Evolutionary conservation across 2,888 invertebrate species (phyloP), one percentile per base, ranked within the genome.

Genomic region (Eulithis testata): DNA sequence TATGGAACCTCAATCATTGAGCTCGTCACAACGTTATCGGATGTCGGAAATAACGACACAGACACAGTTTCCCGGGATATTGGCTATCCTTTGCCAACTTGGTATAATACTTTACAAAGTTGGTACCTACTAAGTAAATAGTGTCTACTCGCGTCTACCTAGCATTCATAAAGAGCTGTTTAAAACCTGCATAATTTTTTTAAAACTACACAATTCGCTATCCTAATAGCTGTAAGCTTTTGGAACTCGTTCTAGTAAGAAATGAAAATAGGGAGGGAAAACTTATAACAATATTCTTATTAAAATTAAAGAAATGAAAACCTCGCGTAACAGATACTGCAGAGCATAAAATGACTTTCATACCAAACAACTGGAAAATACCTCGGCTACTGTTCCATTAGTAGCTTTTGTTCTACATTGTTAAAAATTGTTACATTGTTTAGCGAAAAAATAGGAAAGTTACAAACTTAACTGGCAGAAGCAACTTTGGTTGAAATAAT

Each of bases 31-130:
- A 68, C 69, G 72, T 71, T 49, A 43, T 63, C 76, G 80, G 80
- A 78, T 64, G 72, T 64, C 79, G 86, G 86, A 86, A 80, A 82
- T 77, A 73, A 68, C 70, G 80, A 81, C 85, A 87, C n/a, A n/a
- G n/a, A n/a, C 83, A 84, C 76, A 74, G 73, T 81, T 81, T 85
- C 80, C 85, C 36, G 69, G 69, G 75, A 81, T 80, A 82, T 82
- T 80, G 80, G 75, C 73, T 76, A 76, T 3, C 12, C 3, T 14
- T 21, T 55, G 31, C 44, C 44, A 44, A 8, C 40, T 44, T 43
- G 43, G 21, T 43, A 21, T 14, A 14, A 14, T 53, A 31, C 31
- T 31, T 31, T 31, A 31, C 31, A 31, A 31, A 31, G 5, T 3
- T 5, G 2, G 21, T 21, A 21, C 21, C 21, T 21, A 21, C 21